These are phyloP conservation scores for Drosophila erecta DNA, from an alignment of 1,140 invertebrate species.

Conservation along the genomic window DNA sequence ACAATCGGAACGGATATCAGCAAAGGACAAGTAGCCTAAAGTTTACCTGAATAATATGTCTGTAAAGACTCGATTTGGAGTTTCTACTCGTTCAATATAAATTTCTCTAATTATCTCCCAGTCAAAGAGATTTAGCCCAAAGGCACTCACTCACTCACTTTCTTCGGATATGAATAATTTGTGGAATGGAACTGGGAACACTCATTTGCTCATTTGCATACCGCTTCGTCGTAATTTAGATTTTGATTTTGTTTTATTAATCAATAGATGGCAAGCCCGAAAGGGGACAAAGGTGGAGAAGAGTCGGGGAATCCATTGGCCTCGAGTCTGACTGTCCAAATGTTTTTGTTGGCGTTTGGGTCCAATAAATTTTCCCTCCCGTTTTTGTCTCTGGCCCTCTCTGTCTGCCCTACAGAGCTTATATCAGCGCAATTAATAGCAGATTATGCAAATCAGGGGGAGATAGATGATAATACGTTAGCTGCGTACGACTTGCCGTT, in stretches of 20 bases:
- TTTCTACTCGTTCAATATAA: slow-evolving; percentile 3
- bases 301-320: slow-evolving; percentile 41
- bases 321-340: slow-evolving; percentile 62
- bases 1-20: neutral
- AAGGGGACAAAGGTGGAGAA: slow-evolving; percentile 4
- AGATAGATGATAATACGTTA: slow-evolving; percentile 46
- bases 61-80: no score
- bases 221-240: slow-evolving; percentile 49
- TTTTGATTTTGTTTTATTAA: slow-evolving; percentile 60
- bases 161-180: slow-evolving; percentile 29
- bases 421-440: slow-evolving; percentile 76
- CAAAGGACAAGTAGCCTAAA: neutral
- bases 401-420: slow-evolving; percentile 33
- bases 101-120: slow-evolving; percentile 24
- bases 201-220: slow-evolving; percentile 51
- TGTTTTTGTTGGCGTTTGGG: slow-evolving; percentile 69
- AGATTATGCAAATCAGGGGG: slow-evolving; percentile 77
- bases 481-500: slow-evolving; percentile 42
- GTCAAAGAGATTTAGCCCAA: neutral
- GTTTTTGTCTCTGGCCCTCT: slow-evolving; percentile 3
- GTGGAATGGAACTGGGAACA: slow-evolving; percentile 6
- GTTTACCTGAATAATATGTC: neutral
- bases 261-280: slow-evolving; percentile 35
- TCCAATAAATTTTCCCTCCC: slow-evolving; percentile 67
- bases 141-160: slow-evolving; percentile 31